These are phyloP conservation scores for Notolepis coatsorum DNA, from an alignment of 2,797 vertebrate genomes.

Conservation along the genomic window DNA sequence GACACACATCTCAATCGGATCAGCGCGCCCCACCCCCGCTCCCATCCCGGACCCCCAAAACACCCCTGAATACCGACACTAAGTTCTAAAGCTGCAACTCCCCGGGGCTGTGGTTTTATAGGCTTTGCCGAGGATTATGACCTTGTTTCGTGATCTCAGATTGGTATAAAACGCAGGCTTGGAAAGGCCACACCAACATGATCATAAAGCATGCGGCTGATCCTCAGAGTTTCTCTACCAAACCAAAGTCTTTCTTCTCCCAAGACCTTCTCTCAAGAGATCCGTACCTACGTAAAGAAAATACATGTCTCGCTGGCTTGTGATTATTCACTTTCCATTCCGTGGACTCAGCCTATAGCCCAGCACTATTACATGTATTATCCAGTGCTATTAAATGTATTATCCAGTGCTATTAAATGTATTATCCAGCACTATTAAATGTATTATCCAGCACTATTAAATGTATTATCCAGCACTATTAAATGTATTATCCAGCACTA, in stretches of 20 bases:
- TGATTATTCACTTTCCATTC: background rate
- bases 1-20: conserved; percentile 48
- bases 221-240: conserved; percentile 2
- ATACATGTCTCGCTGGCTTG: conserved; percentile 2
- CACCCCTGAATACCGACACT: conserved; percentile 26
- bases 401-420: too few relatives aligned
- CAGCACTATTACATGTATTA: conserved; percentile 21
- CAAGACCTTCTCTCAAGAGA: background rate
- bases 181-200: conserved; percentile 9
- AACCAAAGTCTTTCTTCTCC: background rate
- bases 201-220: conserved; percentile 5
- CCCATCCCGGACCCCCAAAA: too few relatives aligned
- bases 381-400: too few relatives aligned
- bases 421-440: too few relatives aligned
- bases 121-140: background rate
- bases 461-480: too few relatives aligned
- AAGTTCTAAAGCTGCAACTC: conserved; percentile 55
- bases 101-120: conserved; percentile 24
- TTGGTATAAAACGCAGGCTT: background rate
- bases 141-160: conserved; percentile 13
- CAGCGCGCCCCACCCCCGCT: conserved; percentile 1
- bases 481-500: too few relatives aligned
- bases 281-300: conserved; percentile 3
- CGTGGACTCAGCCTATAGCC: background rate
- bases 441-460: too few relatives aligned